A percentile compares a stretch with the other conserved stretches of the same genome.
phyloP scores from a whole-genome alignment of 1,140 invertebrate species.

The Zaprionus davidi region DNA sequence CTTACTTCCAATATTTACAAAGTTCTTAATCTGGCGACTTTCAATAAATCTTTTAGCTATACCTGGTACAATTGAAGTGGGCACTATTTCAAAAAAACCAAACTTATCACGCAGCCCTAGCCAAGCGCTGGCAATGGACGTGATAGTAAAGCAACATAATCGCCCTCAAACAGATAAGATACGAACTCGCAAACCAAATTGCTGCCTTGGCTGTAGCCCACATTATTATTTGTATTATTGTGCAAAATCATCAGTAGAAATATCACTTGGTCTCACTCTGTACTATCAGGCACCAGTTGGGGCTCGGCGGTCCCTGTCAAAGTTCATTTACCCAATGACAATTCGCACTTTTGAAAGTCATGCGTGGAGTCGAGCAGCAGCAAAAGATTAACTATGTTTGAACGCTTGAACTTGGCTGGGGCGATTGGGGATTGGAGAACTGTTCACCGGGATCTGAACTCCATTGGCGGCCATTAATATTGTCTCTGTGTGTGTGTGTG shows the following conservation, averaged over 20 bases:
- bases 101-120: slow-evolving; percentile 20
- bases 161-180: slow-evolving; percentile 32
- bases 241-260: slow-evolving; percentile 6
- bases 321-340: slow-evolving; percentile 66
- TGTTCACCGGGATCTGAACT: slow-evolving; percentile 57
- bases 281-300: slow-evolving; percentile 18
- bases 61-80: slow-evolving; percentile 25
- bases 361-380: slow-evolving; percentile 23
- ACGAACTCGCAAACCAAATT: slow-evolving; percentile 1
- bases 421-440: not conserved
- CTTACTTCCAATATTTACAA: not conserved
- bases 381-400: slow-evolving; percentile 64
- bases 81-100: slow-evolving; percentile 1
- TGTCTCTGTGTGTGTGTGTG: slow-evolving; percentile 23
- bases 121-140: not conserved
- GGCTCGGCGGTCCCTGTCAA: slow-evolving; percentile 50
- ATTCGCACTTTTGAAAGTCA: slow-evolving; percentile 41
- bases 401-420: slow-evolving; percentile 53
- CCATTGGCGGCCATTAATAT: slow-evolving; percentile 77
- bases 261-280: not conserved
- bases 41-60: not conserved
- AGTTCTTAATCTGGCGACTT: not conserved
- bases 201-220: not conserved
- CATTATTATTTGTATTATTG: not conserved
- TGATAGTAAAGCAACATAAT: slow-evolving; percentile 35